Evolutionary conservation across 2,113 vertebrate species (phyloP), one percentile per base, ranked within the genome.

Genomic region (Ancistrus triradiatus): DNA sequence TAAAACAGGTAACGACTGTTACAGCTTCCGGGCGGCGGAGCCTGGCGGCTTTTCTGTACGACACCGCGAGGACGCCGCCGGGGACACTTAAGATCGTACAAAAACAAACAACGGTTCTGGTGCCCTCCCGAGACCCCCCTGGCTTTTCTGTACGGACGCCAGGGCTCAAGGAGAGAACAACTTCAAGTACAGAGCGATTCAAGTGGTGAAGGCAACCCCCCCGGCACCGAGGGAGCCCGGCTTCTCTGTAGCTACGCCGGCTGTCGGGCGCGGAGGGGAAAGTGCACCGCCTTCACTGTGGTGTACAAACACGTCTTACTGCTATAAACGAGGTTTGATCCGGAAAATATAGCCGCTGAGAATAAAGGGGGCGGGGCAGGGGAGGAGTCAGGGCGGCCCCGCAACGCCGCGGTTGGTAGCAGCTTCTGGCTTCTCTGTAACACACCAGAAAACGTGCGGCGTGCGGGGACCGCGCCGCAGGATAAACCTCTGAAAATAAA

Each of bases 241-340:
- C 84, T 91, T 92, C 87, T 91, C 89, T 91, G 88, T 90, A 92
- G 79, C 85, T 79, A 90, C 88, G 83, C 87, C 86, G 84, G 74
- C 69, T 66, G 68, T 82, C 78, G 1, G 80, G 83, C 73, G 59
- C 43, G 47, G 35, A 51, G 77, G 71, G 69, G 77, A 58, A 66
- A 83, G 78, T 74, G 75, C 78, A 73, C 25, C 27, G 47, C 43
- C 67, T 63, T 64, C 50, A 62, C 70, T 56, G 40, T 85, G 82
- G 83, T 86, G 81, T 46, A 86, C 81, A 75, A 72, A 74, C 83
- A 81, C 59, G 69, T 75, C 81, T 66, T 78, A 75, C 80, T 79
- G 81, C n/a, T n/a, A n/a, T n/a, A n/a, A 83, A 52, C 24, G 75
- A 81, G 43, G 63, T 82, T 49, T 49, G 1, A 68, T 52, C 35